Percentiles rank a stretch among this genome's conserved stretches.
phyloP scores from a whole-genome alignment of 2,113 vertebrate genomes.

The Crotalus horridus region DNA sequence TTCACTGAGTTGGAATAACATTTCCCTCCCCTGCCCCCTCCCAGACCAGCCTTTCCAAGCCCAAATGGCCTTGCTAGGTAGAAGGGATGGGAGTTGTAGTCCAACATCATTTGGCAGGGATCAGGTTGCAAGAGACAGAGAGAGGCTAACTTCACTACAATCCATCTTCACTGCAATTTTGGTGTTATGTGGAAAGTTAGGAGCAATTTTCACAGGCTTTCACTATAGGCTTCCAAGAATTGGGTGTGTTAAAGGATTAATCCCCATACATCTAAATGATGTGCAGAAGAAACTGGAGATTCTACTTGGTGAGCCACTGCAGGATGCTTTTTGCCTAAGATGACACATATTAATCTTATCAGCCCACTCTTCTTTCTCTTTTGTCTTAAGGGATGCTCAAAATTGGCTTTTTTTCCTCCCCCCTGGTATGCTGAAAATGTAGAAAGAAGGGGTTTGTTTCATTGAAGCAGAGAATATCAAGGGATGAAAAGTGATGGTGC shows the following conservation, averaged over 20 bases:
- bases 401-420: neutral
- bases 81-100: neutral
- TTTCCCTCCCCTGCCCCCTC: neutral
- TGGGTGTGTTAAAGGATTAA: neutral
- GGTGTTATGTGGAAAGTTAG: neutral
- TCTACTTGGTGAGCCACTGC: neutral
- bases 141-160: neutral
- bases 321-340: neutral
- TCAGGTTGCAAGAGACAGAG: neutral
- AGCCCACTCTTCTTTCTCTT: neutral
- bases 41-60: neutral
- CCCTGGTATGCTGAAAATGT: neutral
- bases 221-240: neutral
- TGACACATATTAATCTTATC: neutral
- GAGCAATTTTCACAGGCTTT: neutral
- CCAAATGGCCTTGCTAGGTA: neutral
- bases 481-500: neutral
- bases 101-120: neutral
- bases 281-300: neutral
- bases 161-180: neutral
- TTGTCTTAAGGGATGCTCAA: conserved; percentile 9
- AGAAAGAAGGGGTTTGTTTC: neutral
- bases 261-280: neutral
- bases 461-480: neutral
- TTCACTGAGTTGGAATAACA: neutral